These are phyloP conservation scores for Gallinago jamesoni DNA, from an alignment of 2,113 vertebrate species.

Conservation along the genomic window DNA sequence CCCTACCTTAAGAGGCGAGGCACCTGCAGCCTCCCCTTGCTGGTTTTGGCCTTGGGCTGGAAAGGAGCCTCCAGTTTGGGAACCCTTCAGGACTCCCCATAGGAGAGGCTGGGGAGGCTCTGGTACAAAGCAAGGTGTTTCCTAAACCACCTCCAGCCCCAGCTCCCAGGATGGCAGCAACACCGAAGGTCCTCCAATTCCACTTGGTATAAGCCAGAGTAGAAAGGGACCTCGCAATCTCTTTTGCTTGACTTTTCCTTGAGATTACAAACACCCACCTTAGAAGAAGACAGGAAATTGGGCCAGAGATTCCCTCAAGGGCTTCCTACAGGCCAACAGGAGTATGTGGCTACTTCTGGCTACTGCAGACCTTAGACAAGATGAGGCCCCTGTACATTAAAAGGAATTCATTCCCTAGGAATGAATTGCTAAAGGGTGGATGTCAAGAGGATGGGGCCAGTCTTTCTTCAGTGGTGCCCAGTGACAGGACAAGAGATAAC, in stretches of 20 bases:
- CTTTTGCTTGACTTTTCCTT: background rate
- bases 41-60: background rate
- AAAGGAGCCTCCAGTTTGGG: background rate
- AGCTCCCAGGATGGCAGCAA: background rate
- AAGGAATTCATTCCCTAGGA: background rate
- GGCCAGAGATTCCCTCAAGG: background rate
- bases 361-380: background rate
- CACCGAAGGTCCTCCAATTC: background rate
- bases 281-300: background rate
- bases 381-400: background rate
- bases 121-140: background rate
- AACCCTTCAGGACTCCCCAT: accelerated
- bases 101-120: background rate
- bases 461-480: no score
- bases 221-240: background rate
- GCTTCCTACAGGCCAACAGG: background rate
- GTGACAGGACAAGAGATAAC: no score
- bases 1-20: background rate
- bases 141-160: background rate
- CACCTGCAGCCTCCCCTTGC: accelerated
- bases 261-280: background rate
- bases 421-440: no score
- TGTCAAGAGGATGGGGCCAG: no score
- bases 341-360: background rate
- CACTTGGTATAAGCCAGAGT: background rate